Conservation (phyloP, 2,113 vertebrate genomes). For the Cinclus mexicanus region DNA sequence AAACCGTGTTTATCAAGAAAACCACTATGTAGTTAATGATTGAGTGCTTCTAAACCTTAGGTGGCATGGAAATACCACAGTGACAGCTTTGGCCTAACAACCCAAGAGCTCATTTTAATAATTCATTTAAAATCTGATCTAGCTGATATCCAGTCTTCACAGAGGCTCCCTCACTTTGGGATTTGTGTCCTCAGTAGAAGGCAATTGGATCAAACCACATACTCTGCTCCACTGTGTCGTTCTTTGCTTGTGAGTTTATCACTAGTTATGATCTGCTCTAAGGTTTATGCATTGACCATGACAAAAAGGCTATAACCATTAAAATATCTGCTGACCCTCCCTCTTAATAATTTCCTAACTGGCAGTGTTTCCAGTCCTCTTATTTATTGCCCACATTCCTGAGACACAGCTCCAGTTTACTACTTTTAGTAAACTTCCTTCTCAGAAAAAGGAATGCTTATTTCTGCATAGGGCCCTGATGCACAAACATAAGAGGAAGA, state of each 20-base stretch:
- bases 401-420: background rate
- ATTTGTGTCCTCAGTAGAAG: background rate
- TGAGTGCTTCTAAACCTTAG: background rate
- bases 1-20: background rate
- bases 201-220: background rate
- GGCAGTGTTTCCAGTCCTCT: background rate
- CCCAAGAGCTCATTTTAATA: background rate
- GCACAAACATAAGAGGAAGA: background rate
- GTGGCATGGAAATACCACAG: background rate
- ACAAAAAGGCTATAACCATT: background rate
- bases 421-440: background rate
- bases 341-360: background rate
- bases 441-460: background rate
- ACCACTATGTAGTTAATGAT: background rate
- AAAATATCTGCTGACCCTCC: background rate
- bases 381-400: background rate
- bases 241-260: background rate
- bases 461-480: background rate
- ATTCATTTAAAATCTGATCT: background rate
- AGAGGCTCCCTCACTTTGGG: background rate
- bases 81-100: background rate
- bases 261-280: background rate
- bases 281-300: background rate
- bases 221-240: background rate
- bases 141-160: background rate